A percentile compares a stretch with the other conserved stretches of the same genome.
These are phyloP conservation scores for Lophius americanus DNA, from an alignment of 2,797 vertebrate species.

Conservation along the genomic window DNA sequence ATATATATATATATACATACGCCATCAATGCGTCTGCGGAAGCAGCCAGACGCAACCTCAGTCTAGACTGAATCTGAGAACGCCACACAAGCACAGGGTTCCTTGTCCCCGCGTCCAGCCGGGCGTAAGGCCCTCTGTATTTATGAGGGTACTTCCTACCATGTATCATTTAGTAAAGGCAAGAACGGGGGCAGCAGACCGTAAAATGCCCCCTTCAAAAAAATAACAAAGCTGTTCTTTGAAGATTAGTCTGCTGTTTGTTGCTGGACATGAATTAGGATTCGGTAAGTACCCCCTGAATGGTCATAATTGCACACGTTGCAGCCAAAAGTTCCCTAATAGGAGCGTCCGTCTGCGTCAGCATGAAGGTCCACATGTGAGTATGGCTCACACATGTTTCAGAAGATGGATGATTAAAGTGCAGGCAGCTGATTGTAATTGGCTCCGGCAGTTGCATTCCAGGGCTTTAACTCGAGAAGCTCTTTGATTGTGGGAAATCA, in stretches of 20 bases:
- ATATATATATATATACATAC: background rate
- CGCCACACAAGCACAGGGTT: constrained; percentile 53
- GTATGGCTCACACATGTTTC: background rate
- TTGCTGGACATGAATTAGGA: constrained; percentile 17
- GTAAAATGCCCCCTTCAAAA: constrained; percentile 50
- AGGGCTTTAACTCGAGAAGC: constrained; percentile 24
- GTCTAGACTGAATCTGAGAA: constrained; percentile 67
- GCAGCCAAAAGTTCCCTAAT: constrained; percentile 1
- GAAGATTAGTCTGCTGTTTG: constrained; percentile 65
- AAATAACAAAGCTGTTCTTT: constrained; percentile 57
- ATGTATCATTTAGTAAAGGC: constrained; percentile 39
- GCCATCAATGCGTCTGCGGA: constrained; percentile 44
- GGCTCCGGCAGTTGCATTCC: constrained; percentile 51
- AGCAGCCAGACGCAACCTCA: constrained; percentile 40
- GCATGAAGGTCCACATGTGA: background rate
- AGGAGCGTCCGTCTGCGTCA: constrained; percentile 3
- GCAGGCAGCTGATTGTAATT: constrained; percentile 50
- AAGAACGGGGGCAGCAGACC: constrained; percentile 51
- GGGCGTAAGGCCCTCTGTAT: constrained; percentile 46
- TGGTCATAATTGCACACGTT: constrained; percentile 14
- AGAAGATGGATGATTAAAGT: constrained; percentile 31
- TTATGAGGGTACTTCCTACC: constrained; percentile 56
- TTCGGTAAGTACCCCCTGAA: constrained; percentile 6
- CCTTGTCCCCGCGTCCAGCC: constrained; percentile 55
- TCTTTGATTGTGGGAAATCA: constrained; percentile 61